A percentile compares a stretch with the other conserved stretches of the same genome.
Conservation (phyloP, 2,888 invertebrate genomes). For the Agriopis aurantiaria region DNA sequence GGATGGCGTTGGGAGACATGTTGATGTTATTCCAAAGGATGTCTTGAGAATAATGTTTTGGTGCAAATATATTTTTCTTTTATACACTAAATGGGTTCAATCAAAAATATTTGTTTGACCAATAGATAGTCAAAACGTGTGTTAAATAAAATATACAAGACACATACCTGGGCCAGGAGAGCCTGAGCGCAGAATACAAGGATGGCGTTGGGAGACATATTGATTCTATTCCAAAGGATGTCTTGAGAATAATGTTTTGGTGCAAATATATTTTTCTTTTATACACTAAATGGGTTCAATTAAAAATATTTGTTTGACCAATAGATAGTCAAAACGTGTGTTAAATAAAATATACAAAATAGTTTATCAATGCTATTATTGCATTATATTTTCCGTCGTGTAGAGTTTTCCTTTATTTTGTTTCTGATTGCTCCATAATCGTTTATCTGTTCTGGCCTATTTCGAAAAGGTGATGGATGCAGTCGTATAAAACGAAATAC, state of each 20-base stretch:
- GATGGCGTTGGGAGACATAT: constrained; percentile 51
- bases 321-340: constrained; percentile 3
- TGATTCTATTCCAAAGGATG: constrained; percentile 30
- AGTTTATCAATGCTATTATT: constrained; percentile 4
- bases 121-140: constrained; percentile 5
- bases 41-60: constrained; percentile 29
- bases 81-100: constrained; percentile 18
- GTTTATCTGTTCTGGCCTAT: constrained; percentile 10
- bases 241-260: constrained; percentile 29
- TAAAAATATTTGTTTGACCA: not conserved
- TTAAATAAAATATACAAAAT: constrained; percentile 7
- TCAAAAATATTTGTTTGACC: constrained; percentile 2
- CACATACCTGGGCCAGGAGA: constrained; percentile 52
- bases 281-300: constrained; percentile 15
- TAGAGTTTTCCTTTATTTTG: not conserved
- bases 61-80: constrained; percentile 11
- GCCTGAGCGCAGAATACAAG: constrained; percentile 52
- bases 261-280: constrained; percentile 16
- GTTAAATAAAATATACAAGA: not conserved
- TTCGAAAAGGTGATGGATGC: constrained; percentile 1
- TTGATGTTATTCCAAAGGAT: constrained; percentile 32
- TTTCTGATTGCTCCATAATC: not conserved
- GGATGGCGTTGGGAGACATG: constrained; percentile 51
- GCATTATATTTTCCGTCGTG: not conserved
- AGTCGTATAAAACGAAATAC: constrained; percentile 15